phyloP scores from a whole-genome alignment of 2,113 vertebrate genomes.

The Eonycteris spelaea region DNA sequence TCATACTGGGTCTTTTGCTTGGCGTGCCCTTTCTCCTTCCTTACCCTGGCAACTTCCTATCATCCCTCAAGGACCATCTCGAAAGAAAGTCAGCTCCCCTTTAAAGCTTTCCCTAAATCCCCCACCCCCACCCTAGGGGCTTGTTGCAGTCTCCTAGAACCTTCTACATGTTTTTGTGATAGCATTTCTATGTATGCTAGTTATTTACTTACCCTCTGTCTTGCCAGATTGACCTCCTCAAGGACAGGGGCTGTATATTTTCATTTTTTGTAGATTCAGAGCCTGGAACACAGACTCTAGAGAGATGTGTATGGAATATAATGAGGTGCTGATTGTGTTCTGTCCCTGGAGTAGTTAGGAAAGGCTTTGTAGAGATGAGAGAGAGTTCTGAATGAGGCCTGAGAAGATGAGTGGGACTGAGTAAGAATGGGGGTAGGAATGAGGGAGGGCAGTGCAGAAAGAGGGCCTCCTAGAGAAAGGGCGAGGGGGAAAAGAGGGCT shows the following conservation, averaged over 20 bases:
- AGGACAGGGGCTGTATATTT: slow-evolving; percentile 35
- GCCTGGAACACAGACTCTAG: not conserved
- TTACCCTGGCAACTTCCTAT: slow-evolving; percentile 20
- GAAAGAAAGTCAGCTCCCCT: slow-evolving; percentile 24
- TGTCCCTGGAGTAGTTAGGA: not conserved
- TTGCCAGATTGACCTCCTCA: slow-evolving; percentile 21
- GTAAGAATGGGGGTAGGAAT: not conserved
- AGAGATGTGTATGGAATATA: slow-evolving; percentile 36
- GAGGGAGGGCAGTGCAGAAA: not conserved
- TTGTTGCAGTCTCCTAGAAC: not conserved
- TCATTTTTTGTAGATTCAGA: slow-evolving; percentile 24
- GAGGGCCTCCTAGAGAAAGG: not conserved
- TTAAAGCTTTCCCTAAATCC: not conserved
- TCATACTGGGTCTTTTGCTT: not conserved
- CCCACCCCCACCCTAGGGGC: not conserved
- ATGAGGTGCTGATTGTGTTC: slow-evolving; percentile 19
- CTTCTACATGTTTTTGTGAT: not conserved
- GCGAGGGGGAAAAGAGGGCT: not conserved
- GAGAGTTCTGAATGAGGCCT: not conserved
- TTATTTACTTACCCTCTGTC: not conserved
- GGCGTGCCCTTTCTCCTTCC: slow-evolving; percentile 13
- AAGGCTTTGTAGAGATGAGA: not conserved
- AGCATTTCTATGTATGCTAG: not conserved
- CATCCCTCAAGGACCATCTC: not conserved
- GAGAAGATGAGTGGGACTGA: not conserved